Base-by-base conservation (phyloP, 2,113 vertebrate species). In the Tychaedon coryphoeus region DNA sequence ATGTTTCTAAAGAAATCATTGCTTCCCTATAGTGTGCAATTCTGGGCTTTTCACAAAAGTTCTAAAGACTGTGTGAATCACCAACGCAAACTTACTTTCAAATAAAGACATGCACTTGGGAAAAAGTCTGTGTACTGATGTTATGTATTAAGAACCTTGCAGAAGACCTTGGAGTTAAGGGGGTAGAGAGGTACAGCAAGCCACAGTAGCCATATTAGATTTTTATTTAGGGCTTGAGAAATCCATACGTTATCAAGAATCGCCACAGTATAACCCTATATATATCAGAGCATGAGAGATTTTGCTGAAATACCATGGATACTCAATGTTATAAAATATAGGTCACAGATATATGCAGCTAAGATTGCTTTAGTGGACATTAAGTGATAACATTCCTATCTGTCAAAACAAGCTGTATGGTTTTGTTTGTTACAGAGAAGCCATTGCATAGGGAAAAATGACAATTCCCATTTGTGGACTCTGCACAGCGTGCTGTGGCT, bases 401-500 rank as follows among this genome's bases (percentile, higher is more conserved):
- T 50, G 34, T 36, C 33, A 60, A 64, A 86, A 43, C 6, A 62
- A 86, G 8, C 14, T 31, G 12, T n/a, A 42, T 14, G 24, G 8
- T 19, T 74, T 34, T 47, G 14, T 67, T 86, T 64, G 29, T n/a
- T 58, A 25, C 5, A 60, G 33, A 65, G 38, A 22, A 69, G 26
- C 4, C 26, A 38, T 29, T 60, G 12, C 3, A 19, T 12, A 50
- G 18, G 8, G 24, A 36, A 90, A 48, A 48, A 43, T 38, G 20
- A 42, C 50, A 33, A 20, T 58, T 40, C 20, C 11, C 18, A 15
- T 48, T 38, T 13, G 33, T 47, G 8, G 4, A 8, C 9, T 67
- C n/a, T 53, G 7, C n/a, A 53, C 8, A 48, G 14, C 5, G 1
- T 76, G 10, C 3, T 1, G 1, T 75, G 43, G 4, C 13, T 76